Evolutionary conservation across 2,797 vertebrate genomes (phyloP).

Genomic region (Hippoglossus hippoglossus): DNA sequence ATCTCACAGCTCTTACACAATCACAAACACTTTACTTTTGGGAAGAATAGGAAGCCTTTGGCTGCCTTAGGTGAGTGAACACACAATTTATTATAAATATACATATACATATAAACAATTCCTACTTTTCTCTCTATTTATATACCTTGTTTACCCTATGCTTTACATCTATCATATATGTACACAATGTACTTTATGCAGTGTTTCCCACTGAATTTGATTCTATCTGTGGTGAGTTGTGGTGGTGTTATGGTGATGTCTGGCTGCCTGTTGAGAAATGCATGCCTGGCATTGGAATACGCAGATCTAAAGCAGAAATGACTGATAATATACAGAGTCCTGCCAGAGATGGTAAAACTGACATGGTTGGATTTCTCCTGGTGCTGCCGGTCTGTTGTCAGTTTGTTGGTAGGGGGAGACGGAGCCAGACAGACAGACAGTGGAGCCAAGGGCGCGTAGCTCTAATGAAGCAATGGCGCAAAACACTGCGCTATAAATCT

Average conservation of each 20-base stretch:
- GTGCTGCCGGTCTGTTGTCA: not conserved
- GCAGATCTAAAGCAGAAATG: not conserved
- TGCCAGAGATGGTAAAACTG: not conserved
- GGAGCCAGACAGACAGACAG: not conserved
- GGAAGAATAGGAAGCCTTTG: constrained; percentile 48
- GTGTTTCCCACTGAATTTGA: constrained; percentile 45
- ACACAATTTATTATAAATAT: constrained; percentile 82
- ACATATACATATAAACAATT: constrained; percentile 70
- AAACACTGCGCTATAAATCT: not conserved
- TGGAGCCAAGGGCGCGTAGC: not conserved
- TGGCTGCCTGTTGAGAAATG: not conserved
- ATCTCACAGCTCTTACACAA: constrained; percentile 71
- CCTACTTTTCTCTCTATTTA: constrained; percentile 61
- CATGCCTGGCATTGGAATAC: not conserved
- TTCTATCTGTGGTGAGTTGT: not conserved
- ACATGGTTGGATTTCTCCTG: not conserved
- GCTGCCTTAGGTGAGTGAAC: constrained; percentile 63
- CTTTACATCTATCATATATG: constrained; percentile 73
- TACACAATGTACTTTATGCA: constrained; percentile 70
- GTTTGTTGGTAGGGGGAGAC: not conserved
- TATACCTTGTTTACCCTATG: constrained; percentile 62
- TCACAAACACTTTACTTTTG: constrained; percentile 65
- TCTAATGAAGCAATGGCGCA: not conserved
- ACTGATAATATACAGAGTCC: not conserved
- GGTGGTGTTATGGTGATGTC: not conserved